Evolutionary conservation across 2,113 vertebrate species (phyloP), one percentile per base, ranked within the genome.

Genomic region (Nothobranchius furzeri): DNA sequence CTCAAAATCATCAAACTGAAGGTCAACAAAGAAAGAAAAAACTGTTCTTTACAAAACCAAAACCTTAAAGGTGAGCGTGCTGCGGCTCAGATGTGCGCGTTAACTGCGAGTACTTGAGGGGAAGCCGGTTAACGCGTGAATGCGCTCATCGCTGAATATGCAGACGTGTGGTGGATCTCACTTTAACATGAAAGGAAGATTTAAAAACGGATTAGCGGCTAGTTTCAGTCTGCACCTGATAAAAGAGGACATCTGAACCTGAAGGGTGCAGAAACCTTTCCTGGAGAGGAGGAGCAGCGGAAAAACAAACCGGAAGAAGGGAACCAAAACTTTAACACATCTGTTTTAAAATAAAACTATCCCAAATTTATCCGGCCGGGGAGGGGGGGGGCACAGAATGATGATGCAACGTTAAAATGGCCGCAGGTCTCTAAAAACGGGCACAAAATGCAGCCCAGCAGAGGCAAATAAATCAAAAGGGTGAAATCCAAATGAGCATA

Each of bases 401-500:
- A 42, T 68, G 53, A 62, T 70, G 65, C 15, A 66, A n/a, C 37
- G 62, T 71, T 49, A 60, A 59, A 68, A 62, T 76, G 70, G 40
- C 53, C 70, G 68, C 61, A 35, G 63, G 51, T 14, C 13, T 64
- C 43, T 49, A 37, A 66, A 73, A 69, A 79, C 9, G 10, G 45
- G 66, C 24, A 61, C 36, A 60, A 73, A 65, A 64, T 57, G 47
- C 42, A 81, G n/a, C 63, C 60, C 45, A 73, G 67, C 36, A 61
- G 72, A 68, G 65, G 64, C 70, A 63, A 60, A 70, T 58, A 25
- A 79, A 77, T 53, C 69, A 55, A 56, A 56, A 66, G 68, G 60
- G 71, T 72, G 56, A 47, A 55, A 55, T 37, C 7, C 36, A 72
- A 43, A 68, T 57, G 74, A 43, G 58, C 76, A 82, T 87, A 87